Evolutionary conservation across 2,797 vertebrate genomes (phyloP).

Genomic region (Calcarius lapponicus): DNA sequence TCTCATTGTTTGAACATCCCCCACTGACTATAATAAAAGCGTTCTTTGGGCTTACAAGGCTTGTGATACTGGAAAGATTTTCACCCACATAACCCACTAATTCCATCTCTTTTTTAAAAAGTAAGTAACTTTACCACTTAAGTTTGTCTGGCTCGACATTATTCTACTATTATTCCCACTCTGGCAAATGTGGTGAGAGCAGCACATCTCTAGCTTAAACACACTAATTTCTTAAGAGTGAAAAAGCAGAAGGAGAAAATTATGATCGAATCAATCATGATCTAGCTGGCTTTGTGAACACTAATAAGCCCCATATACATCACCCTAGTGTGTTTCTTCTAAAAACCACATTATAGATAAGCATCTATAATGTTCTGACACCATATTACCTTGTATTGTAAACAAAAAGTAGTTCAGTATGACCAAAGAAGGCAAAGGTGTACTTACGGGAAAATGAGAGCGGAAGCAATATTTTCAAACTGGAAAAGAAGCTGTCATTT

Average conservation of each 20-base stretch:
- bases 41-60: neutral
- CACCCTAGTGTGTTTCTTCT: neutral
- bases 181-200: neutral
- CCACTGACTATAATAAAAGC: slow-evolving; percentile 12
- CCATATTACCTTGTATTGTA: neutral
- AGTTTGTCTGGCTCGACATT: neutral
- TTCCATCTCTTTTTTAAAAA: neutral
- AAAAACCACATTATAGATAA: neutral
- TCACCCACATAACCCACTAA: slow-evolving; percentile 14
- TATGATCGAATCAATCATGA: neutral
- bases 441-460: neutral
- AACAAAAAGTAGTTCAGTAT: neutral
- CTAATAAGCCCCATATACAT: neutral
- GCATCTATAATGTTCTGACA: neutral
- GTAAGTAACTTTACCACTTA: neutral
- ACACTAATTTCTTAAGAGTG: neutral
- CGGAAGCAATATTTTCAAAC: neutral
- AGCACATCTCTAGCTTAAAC: neutral
- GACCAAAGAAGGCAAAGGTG: neutral
- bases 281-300: neutral
- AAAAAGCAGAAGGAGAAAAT: neutral
- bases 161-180: neutral
- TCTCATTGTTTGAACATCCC: slow-evolving; percentile 25
- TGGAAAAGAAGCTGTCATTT: neutral
- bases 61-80: slow-evolving; percentile 25